Percentiles rank a stretch among this genome's conserved stretches.
These are phyloP conservation scores for Torymus auratus DNA, from an alignment of 2,888 invertebrate species.

Conservation along the genomic window DNA sequence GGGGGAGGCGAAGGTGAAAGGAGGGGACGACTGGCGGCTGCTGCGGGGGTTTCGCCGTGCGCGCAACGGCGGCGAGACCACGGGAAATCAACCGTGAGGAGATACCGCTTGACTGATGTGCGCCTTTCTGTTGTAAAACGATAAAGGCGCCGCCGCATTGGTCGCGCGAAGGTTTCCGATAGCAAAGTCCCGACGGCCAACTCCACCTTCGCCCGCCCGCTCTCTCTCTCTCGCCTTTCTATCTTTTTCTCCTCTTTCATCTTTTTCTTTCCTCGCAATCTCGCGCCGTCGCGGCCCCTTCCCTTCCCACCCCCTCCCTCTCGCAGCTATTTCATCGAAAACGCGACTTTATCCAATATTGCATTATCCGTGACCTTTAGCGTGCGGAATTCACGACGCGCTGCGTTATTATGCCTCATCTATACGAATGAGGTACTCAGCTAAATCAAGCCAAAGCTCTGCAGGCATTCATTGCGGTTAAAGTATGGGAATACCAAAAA, in stretches of 20 bases:
- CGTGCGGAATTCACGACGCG: neutral
- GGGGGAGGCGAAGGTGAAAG: constrained; percentile 39
- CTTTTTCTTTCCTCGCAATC: constrained; percentile 46
- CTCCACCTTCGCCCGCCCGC: constrained; percentile 61
- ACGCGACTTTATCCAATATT: constrained; percentile 46
- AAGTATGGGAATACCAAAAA: too few species aligned
- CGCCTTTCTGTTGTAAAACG: constrained; percentile 77
- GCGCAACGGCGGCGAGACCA: constrained; percentile 65
- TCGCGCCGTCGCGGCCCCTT: constrained; percentile 15
- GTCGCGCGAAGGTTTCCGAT: constrained; percentile 75
- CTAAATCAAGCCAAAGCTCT: too few species aligned
- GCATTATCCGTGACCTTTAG: constrained; percentile 35
- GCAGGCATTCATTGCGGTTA: too few species aligned
- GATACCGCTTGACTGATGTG: constrained; percentile 77
- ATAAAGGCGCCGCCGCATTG: constrained; percentile 77
- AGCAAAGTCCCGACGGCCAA: constrained; percentile 62
- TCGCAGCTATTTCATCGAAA: constrained; percentile 63
- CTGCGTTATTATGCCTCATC: neutral
- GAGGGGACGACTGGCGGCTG: constrained; percentile 55
- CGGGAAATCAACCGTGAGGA: constrained; percentile 78
- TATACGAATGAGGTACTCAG: too few species aligned
- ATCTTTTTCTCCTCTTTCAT: constrained; percentile 49
- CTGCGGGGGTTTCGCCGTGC: constrained; percentile 49
- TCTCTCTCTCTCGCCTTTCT: constrained; percentile 42
- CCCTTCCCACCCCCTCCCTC: constrained; percentile 61